Evolutionary conservation across 2,113 vertebrate genomes (phyloP).

Genomic region (Probosciger aterrimus): DNA sequence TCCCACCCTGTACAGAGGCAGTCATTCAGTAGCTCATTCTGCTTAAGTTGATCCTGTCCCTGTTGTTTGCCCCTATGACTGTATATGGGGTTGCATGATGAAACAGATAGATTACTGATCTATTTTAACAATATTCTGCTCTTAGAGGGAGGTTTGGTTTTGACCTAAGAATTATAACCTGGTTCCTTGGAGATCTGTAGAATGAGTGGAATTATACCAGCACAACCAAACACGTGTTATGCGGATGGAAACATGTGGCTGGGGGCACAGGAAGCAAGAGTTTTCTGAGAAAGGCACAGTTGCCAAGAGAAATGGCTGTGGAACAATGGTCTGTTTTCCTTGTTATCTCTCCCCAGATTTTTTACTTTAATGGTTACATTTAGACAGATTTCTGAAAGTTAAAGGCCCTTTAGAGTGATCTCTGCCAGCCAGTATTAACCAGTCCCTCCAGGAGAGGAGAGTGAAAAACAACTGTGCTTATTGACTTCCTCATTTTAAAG

Average conservation of each 20-base stretch:
- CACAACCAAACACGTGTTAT: accelerated
- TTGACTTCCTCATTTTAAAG: slow-evolving; percentile 10
- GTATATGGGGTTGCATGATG: background rate
- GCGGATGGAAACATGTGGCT: background rate
- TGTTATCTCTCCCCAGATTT: background rate
- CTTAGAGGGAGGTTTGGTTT: background rate
- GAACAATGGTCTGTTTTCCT: background rate
- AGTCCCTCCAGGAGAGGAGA: background rate
- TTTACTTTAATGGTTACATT: background rate
- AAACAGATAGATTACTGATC: background rate
- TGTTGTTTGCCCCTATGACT: background rate
- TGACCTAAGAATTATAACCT: background rate
- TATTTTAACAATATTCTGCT: background rate
- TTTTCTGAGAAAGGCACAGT: background rate
- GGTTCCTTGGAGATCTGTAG: background rate
- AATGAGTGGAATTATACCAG: background rate
- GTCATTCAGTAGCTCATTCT: background rate
- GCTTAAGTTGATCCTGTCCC: background rate
- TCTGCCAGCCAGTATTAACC: background rate
- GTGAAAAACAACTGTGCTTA: slow-evolving; percentile 6
- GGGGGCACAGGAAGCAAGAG: background rate
- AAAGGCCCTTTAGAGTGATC: background rate
- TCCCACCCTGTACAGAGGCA: background rate
- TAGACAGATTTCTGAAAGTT: background rate
- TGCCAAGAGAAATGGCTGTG: background rate